phyloP scores from a whole-genome alignment of 2,113 vertebrate species.

The Sapajus apella region DNA sequence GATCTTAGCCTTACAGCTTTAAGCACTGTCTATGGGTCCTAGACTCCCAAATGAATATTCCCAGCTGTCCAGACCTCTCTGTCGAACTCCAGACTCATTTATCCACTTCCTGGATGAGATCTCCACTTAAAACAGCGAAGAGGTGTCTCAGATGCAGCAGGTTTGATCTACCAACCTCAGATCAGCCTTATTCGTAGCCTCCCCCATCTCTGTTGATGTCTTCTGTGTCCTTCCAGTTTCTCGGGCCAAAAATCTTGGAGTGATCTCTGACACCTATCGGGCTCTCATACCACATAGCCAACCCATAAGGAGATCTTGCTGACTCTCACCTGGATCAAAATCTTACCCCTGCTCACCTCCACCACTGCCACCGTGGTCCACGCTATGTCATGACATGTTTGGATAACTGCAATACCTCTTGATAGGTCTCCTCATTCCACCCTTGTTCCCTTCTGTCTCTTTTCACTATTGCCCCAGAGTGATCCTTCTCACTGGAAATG shows the following conservation, averaged over 20 bases:
- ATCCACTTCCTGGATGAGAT: background rate
- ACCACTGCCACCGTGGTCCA: background rate
- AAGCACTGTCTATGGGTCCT: background rate
- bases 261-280: background rate
- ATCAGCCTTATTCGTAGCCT: background rate
- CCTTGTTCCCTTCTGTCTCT: background rate
- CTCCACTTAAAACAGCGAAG: background rate
- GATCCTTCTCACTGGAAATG: background rate
- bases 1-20: background rate
- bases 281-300: background rate
- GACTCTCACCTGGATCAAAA: background rate
- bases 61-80: background rate
- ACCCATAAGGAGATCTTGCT: no score
- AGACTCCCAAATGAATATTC: background rate
- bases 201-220: background rate
- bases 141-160: background rate
- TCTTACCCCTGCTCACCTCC: background rate
- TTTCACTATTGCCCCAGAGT: background rate
- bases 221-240: background rate
- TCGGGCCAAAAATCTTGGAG: background rate
- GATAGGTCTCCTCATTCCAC: background rate
- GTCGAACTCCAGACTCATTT: background rate
- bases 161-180: background rate
- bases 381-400: background rate
- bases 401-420: background rate